Conservation (phyloP, 2,797 vertebrate genomes). For the Brachyalestes nurse region DNA sequence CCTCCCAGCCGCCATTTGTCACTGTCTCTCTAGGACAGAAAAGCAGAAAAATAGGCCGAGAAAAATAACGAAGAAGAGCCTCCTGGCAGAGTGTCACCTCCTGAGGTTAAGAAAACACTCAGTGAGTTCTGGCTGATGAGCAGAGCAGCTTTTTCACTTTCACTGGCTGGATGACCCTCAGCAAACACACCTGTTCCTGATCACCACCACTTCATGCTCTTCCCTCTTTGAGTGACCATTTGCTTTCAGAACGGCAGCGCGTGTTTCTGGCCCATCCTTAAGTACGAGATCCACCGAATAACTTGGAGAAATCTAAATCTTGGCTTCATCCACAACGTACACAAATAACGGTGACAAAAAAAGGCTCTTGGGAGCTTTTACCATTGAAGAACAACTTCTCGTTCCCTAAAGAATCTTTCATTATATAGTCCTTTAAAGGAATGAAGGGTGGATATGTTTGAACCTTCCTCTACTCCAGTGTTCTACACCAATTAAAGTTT, state of each 20-base stretch:
- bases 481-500: background rate
- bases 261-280: background rate
- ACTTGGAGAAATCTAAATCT: background rate
- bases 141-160: slow-evolving; percentile 55
- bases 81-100: slow-evolving; percentile 31
- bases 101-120: slow-evolving; percentile 53
- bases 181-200: slow-evolving; percentile 54
- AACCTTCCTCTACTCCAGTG: background rate
- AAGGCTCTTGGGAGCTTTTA: background rate
- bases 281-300: background rate
- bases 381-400: too few relatives aligned
- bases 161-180: slow-evolving; percentile 25
- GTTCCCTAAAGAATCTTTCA: too few relatives aligned
- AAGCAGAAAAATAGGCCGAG: slow-evolving; percentile 48
- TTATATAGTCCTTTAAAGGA: too few relatives aligned
- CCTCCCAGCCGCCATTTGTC: slow-evolving; percentile 57
- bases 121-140: slow-evolving; percentile 44
- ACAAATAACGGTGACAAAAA: background rate
- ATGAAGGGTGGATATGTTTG: too few relatives aligned
- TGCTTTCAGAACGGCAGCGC: slow-evolving; percentile 35
- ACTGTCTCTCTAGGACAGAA: slow-evolving; percentile 40
- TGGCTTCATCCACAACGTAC: background rate
- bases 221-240: slow-evolving; percentile 43
- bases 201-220: slow-evolving; percentile 27
- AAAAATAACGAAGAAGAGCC: slow-evolving; percentile 35